These are phyloP conservation scores for Spheniscus mendiculus DNA, from an alignment of 2,113 vertebrate genomes.

Conservation along the genomic window DNA sequence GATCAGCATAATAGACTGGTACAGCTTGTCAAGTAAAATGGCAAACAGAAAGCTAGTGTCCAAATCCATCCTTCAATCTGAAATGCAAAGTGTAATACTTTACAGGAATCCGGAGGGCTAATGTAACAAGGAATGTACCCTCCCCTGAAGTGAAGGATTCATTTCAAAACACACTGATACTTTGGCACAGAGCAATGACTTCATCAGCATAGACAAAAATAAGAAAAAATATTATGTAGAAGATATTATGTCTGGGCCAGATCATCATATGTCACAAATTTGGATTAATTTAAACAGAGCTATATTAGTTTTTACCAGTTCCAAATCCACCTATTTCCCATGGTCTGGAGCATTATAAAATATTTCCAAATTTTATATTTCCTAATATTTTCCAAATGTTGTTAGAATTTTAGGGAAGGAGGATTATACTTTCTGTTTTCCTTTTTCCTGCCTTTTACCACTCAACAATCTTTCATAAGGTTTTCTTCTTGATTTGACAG, in stretches of 20 bases:
- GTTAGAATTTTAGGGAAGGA: background rate
- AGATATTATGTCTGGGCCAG: background rate
- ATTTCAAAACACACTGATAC: background rate
- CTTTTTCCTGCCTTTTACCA: background rate
- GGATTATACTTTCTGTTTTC: background rate
- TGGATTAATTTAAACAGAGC: background rate
- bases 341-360: background rate
- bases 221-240: background rate
- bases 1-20: background rate
- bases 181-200: background rate
- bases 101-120: background rate
- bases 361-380: conserved; percentile 27
- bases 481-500: background rate
- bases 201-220: background rate
- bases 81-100: background rate
- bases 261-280: conserved; percentile 4
- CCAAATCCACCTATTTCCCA: background rate
- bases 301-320: background rate
- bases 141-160: background rate
- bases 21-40: background rate
- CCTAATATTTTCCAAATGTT: conserved; percentile 48
- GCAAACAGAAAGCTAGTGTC: background rate
- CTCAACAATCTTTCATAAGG: background rate
- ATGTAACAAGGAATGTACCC: background rate
- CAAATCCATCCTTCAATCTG: background rate